Percentiles rank a stretch among this genome's conserved stretches.
These are phyloP conservation scores for Drosophila lacteicornis DNA, from an alignment of 1,140 invertebrate species.

Conservation along the genomic window DNA sequence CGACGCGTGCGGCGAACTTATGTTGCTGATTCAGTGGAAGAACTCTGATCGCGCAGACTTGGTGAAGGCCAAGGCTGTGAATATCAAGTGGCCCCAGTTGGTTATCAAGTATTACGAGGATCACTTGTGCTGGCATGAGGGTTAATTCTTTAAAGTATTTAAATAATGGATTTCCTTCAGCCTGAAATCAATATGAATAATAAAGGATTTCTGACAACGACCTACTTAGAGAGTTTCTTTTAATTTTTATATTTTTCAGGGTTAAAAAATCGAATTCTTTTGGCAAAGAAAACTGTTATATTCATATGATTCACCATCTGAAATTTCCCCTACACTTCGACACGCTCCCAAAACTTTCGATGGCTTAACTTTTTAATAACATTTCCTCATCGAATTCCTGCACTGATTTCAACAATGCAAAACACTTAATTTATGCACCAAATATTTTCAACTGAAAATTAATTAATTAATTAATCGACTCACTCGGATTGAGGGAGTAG, in stretches of 20 bases:
- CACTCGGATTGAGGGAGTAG: constrained; percentile 93
- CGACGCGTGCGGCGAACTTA: background rate
- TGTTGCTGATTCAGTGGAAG: background rate
- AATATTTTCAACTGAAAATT: constrained; percentile 41
- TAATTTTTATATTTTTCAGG: background rate
- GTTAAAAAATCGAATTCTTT: no score
- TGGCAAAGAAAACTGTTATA: background rate
- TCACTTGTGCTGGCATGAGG: background rate
- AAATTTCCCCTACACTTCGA: background rate
- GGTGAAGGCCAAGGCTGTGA: background rate
- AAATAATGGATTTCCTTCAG: background rate
- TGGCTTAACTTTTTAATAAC: background rate
- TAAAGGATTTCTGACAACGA: no score
- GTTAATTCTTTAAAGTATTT: background rate
- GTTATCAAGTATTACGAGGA: background rate
- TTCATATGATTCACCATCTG: background rate
- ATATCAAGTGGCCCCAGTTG: background rate
- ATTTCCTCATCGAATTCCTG: constrained; percentile 40
- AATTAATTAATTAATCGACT: constrained; percentile 86
- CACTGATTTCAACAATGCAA: constrained; percentile 42
- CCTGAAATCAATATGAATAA: background rate
- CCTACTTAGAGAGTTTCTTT: background rate
- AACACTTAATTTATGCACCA: constrained; percentile 74
- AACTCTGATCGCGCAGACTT: background rate
- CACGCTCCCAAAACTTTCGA: constrained; percentile 25